A percentile compares a stretch with the other conserved stretches of the same genome.
Evolutionary conservation across 23 tunicate species (phyloP).

Genomic region (Diplosoma virens): DNA sequence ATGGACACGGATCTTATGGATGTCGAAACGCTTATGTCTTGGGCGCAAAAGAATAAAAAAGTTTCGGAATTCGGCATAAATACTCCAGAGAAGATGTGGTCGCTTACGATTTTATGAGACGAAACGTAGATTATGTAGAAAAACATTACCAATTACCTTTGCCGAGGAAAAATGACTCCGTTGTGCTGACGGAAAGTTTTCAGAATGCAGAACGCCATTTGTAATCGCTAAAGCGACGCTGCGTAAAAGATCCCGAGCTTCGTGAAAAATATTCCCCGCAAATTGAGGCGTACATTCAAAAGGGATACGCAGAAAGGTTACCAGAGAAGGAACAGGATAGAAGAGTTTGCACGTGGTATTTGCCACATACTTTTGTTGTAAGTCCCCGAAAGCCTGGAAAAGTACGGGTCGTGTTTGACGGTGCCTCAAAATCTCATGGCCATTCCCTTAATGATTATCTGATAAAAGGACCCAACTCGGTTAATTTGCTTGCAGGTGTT

Average conservation of each 20-base stretch:
- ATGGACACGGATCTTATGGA: neutral
- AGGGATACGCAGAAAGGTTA: constrained; percentile 1
- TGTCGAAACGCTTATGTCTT: neutral
- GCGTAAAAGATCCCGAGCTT: neutral
- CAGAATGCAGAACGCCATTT: neutral
- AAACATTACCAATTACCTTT: neutral
- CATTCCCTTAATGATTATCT: neutral
- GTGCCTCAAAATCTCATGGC: neutral
- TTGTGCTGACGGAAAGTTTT: neutral
- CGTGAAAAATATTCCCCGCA: neutral
- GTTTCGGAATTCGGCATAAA: neutral
- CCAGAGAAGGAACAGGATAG: neutral
- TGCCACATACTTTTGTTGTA: neutral
- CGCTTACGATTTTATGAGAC: neutral
- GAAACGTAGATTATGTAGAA: neutral
- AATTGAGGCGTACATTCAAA: neutral
- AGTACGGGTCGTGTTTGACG: neutral
- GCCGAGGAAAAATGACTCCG: neutral
- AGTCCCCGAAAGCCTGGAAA: constrained; percentile 10
- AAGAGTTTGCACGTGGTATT: neutral
- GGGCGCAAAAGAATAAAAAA: neutral
- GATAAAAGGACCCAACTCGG: neutral
- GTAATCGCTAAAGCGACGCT: neutral
- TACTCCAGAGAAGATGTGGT: neutral
- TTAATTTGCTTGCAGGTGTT: neutral